Evolutionary conservation across 2,888 invertebrate genomes (phyloP).

Genomic region (Marronus borbonicus): DNA sequence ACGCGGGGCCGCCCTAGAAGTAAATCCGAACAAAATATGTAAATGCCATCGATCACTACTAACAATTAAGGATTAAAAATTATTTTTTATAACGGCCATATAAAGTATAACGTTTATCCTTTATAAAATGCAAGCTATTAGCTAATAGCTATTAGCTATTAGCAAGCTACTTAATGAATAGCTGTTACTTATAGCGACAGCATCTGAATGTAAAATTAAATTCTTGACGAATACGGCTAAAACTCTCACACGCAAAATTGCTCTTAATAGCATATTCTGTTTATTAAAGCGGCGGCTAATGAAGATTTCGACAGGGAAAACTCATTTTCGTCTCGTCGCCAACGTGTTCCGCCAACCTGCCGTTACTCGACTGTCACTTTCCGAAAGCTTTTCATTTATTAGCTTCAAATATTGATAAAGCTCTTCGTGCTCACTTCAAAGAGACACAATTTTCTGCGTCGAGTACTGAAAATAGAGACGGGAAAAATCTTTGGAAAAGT

Average conservation of each 20-base stretch:
- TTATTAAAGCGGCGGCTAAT: conserved; percentile 28
- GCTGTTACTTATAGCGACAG: not conserved
- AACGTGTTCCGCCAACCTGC: conserved; percentile 6
- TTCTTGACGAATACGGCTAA: not conserved
- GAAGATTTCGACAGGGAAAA: conserved; percentile 26
- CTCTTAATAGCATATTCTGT: conserved; percentile 7
- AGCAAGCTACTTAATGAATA: not conserved
- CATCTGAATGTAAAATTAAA: not conserved
- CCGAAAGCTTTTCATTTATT: conserved; percentile 45
- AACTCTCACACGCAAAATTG: not conserved
- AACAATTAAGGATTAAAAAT: no score
- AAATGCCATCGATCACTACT: no score
- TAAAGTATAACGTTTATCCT: no score
- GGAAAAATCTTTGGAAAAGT: conserved; percentile 1
- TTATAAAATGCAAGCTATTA: no score
- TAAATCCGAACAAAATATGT: no score
- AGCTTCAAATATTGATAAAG: conserved; percentile 44
- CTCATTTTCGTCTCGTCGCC: conserved; percentile 29
- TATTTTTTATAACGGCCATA: no score
- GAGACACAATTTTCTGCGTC: conserved; percentile 40
- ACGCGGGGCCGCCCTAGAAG: no score
- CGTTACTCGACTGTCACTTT: conserved; percentile 33
- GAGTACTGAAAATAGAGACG: conserved; percentile 35
- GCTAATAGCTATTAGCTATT: no score
- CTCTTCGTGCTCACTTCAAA: conserved; percentile 36